Evolutionary conservation across 2,113 vertebrate species (phyloP), one percentile per base, ranked within the genome.

Genomic region (Albula goreensis): DNA sequence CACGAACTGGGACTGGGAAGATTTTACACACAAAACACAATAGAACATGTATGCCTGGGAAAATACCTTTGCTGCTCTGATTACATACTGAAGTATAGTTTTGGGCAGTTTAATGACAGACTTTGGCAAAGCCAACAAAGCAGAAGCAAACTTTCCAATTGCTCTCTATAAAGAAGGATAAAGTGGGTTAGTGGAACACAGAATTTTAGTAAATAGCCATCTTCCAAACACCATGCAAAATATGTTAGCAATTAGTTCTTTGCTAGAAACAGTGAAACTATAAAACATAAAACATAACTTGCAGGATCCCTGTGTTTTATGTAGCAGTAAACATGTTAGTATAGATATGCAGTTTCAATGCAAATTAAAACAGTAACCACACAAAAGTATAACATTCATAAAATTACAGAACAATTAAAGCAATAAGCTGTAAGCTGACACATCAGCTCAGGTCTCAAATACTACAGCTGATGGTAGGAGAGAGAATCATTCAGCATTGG

Each of bases 41-140:
- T 85, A 86, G 89, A 86, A 94, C 94, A 93, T 96, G 96, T 95
- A 19, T 52, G 63, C 79, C 89, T 66, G 6, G 87, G 84, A 88
- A 94, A 94, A 95, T 98, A 99, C 98, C 98, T 99, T 99, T 93
- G 96, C 96, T 95, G 97, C 97, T 97, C 96, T 98, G 93, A 98
- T 95, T 96, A 99, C 94, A 96, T 97, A 99, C 91, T 99, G 97
- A 93, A 99, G 98, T 91, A 99, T 96, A 94, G 98, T 98, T 99
- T 98, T 99, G 93, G 98, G 98, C 91, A 99, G 97, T 96, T 98
- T 99, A 97, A 99, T 97, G 95, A 99, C 89, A 96, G 98, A 99
- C 95, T 95, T 98, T 95, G 98, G 98, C 94, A 99, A 97, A 96
- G 98, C 98, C 96, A 99, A 94, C 94, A 99, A 93, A 91, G 98